These are phyloP conservation scores for Cantharis lateralis DNA, from an alignment of 2,888 invertebrate genomes.

Conservation along the genomic window DNA sequence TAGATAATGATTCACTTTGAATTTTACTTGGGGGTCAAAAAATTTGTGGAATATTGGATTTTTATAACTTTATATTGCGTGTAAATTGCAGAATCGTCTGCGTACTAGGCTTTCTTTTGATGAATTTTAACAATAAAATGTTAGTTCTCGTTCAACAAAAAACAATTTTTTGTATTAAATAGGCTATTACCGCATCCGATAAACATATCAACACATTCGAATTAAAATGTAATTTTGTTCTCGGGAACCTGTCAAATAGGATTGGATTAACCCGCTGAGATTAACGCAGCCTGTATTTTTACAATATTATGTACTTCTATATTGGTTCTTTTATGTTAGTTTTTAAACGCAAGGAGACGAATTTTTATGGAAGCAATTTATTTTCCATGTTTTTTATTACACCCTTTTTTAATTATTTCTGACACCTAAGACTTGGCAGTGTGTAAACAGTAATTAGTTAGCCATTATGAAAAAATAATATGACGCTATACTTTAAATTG, in stretches of 20 bases:
- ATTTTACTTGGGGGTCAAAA: not conserved
- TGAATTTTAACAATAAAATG: too few species aligned
- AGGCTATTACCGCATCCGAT: not conserved
- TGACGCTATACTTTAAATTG: not conserved
- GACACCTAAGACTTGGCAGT: not conserved
- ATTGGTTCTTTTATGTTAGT: not conserved
- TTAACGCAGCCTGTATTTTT: not conserved
- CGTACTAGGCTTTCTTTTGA: too few species aligned
- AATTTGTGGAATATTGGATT: not conserved
- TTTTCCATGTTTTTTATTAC: not conserved
- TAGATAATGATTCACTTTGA: not conserved
- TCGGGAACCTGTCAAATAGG: not conserved
- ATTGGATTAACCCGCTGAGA: not conserved
- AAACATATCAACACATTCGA: not conserved
- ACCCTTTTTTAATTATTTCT: not conserved
- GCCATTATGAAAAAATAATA: not conserved
- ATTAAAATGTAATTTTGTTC: not conserved
- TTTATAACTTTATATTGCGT: too few species aligned
- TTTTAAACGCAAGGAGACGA: not conserved
- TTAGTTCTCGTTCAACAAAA: too few species aligned
- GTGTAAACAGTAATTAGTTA: not conserved
- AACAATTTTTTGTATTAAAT: not conserved
- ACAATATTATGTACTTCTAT: not conserved
- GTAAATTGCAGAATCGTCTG: too few species aligned
- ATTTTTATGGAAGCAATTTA: not conserved